Evolutionary conservation across 2,113 vertebrate genomes (phyloP).

Genomic region (Rhinolophus sinicus): DNA sequence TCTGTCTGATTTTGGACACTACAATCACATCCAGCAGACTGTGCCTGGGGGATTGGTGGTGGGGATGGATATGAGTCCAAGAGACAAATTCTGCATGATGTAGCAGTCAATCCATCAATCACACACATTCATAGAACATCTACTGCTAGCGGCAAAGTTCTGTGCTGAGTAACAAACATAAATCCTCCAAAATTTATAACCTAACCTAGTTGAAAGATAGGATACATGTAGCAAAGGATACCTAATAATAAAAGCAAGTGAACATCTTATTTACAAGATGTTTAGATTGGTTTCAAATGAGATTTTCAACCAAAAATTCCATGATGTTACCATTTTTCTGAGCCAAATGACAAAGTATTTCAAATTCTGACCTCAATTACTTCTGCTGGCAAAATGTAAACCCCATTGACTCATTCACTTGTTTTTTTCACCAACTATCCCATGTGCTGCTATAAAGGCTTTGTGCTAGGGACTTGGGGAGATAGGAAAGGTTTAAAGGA

Average conservation of each 20-base stretch:
- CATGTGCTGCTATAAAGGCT: neutral
- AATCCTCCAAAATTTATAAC: neutral
- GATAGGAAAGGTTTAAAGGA: neutral
- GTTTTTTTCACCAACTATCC: neutral
- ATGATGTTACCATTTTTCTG: neutral
- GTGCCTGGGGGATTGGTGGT: neutral
- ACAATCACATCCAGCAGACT: neutral
- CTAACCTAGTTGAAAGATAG: neutral
- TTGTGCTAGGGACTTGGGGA: neutral
- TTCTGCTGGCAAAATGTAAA: neutral
- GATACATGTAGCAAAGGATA: neutral
- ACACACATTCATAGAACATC: neutral
- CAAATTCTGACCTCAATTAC: neutral
- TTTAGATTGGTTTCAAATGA: conserved; percentile 1
- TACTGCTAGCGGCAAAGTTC: neutral
- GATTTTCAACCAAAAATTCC: neutral
- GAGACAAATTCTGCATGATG: neutral
- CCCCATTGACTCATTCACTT: neutral
- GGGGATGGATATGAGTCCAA: neutral
- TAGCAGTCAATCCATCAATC: neutral
- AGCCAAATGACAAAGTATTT: neutral
- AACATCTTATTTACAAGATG: neutral
- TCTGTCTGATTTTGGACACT: neutral
- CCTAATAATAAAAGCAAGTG: neutral
- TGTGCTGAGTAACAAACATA: neutral